These are phyloP conservation scores for Bryconaethiops microstoma DNA, from an alignment of 2,797 vertebrate genomes.

Conservation along the genomic window DNA sequence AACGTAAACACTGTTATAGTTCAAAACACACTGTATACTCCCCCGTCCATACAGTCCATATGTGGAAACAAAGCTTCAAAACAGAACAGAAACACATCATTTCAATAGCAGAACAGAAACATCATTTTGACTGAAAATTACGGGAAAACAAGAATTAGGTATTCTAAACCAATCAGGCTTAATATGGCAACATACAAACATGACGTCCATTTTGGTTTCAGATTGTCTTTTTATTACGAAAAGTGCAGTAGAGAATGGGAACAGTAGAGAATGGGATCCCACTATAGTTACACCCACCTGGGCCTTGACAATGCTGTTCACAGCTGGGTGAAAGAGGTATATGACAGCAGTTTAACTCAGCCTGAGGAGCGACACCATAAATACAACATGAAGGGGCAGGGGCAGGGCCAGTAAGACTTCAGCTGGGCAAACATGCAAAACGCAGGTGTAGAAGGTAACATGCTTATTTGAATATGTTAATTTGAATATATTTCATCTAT, in stretches of 20 bases:
- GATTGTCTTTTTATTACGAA: not conserved
- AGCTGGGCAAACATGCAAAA: slow-evolving; percentile 1
- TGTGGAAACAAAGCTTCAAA: too few species aligned
- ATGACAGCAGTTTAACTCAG: slow-evolving; percentile 18
- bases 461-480: not conserved
- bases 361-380: slow-evolving; percentile 12
- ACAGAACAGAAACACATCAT: too few species aligned
- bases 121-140: too few species aligned
- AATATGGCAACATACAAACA: too few species aligned
- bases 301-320: slow-evolving; percentile 8
- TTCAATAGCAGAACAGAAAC: too few species aligned
- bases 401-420: not conserved
- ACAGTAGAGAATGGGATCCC: not conserved
- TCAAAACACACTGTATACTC: too few species aligned
- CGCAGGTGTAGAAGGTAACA: slow-evolving; percentile 49
- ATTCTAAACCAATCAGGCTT: too few species aligned
- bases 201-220: not conserved
- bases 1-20: too few species aligned
- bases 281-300: not conserved
- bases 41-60: too few species aligned
- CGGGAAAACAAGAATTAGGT: too few species aligned
- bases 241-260: not conserved
- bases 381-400: slow-evolving; percentile 4
- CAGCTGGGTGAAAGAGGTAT: slow-evolving; percentile 19
- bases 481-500: too few species aligned